phyloP scores from a whole-genome alignment of 2,113 vertebrate species.

The Myiopsitta monachus region DNA sequence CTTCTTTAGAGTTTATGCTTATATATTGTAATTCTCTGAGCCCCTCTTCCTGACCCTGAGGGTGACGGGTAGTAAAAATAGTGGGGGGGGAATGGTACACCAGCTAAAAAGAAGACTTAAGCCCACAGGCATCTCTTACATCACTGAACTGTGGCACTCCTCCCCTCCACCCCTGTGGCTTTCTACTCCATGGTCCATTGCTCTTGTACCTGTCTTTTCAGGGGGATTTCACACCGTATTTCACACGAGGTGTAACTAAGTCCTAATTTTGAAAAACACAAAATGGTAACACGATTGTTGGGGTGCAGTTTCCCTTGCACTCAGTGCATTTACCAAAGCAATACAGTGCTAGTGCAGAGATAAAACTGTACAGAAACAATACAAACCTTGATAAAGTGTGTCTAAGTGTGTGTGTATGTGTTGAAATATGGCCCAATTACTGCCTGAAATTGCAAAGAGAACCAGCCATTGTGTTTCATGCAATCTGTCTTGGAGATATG shows the following conservation, averaged over 20 bases:
- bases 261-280: not conserved
- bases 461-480: not conserved
- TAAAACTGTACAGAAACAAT: not conserved
- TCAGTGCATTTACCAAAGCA: not conserved
- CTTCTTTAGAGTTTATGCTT: not conserved
- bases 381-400: not conserved
- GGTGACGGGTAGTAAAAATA: not conserved
- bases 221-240: not conserved
- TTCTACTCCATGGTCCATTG: not conserved
- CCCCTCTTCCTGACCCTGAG: too few relatives aligned
- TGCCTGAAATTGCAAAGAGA: not conserved
- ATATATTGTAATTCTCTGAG: not conserved
- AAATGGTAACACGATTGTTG: not conserved
- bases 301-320: not conserved
- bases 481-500: not conserved
- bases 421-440: not conserved
- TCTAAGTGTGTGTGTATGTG: not conserved
- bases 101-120: not conserved
- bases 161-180: too few relatives aligned
- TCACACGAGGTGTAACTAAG: not conserved
- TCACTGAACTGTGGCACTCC: accelerated
- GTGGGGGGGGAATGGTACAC: not conserved
- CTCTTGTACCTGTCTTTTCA: not conserved
- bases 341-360: not conserved
- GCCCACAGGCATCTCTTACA: not conserved